Evolutionary conservation across 2,113 vertebrate genomes (phyloP), one percentile per base, ranked within the genome.

Genomic region (Ceyx cyanopectus): DNA sequence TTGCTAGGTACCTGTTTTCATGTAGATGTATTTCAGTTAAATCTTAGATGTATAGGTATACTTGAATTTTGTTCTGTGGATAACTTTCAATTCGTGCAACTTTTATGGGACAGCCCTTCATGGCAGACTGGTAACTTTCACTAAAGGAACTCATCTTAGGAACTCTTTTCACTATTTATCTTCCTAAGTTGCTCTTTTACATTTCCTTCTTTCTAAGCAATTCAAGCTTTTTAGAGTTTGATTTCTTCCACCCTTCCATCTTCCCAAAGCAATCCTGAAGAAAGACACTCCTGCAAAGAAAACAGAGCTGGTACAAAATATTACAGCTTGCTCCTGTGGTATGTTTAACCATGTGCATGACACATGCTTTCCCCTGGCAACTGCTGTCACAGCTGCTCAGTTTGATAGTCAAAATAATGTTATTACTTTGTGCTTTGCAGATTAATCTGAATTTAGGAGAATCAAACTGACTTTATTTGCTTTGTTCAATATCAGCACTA

Each of bases 361-460:
- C 82, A 82, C 62, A 50, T 10, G n/a, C 73, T 93, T 96, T 89
- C 7, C 77, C 84, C 56, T 91, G 76, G 95, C 3, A 81, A 83
- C 29, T 91, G 50, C 81, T 97, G 91, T 96, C 88, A 77, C 73
- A 82, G 90, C 43, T 65, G 77, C 80, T 97, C 81, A 92, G 81
- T 94, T 95, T 91, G 65, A 88, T 67, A 95, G 92, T 92, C 86
- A 97, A 97, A 97, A 97, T 96, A 95, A 87, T 46, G 24, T 63
- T 92, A 67, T 95, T 85, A 90, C 70, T 85, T 57, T 91, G 7
- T 93, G 60, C 29, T 89, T 90, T 96, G n/a, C 50, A 95, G 76
- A 89, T 90, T 94, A 95, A 95, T 93, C 54, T 85, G 84, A 97
- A 89, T 91, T 95, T 91, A 94, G 82, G 57, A 94, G 87, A 97